Base-by-base conservation (phyloP, 2,797 vertebrate species). In the Halcyon chelicuti region DNA sequence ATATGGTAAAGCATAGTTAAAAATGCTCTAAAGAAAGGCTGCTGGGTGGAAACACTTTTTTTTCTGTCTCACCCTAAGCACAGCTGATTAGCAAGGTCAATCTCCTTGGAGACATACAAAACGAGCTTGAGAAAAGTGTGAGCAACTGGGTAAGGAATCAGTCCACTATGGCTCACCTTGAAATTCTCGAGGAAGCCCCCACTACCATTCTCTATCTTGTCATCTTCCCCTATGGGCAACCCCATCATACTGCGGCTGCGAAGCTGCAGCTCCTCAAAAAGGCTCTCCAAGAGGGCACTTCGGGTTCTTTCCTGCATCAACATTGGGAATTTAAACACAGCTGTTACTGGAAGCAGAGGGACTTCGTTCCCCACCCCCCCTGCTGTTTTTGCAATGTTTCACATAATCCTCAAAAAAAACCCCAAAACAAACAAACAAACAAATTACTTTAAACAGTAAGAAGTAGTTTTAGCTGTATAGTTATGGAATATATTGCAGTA, bases 181-280 rank as follows among this genome's bases (percentile, higher is more conserved):
- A 99, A 99, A 90, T 99, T 99, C 94, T 99, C 99, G 61, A 99
- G 99, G 97, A 99, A 99, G 88, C 99, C 98, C 35, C 99, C 99
- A 15, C 98, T 98, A 40, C 98, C 98, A 0, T 99, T 99, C 97
- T 99, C 99, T 93, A 99, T 98, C 95, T 99, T 99, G 89, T 99
- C 99, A 39, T 99, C 99, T 7, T 98, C 84, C 93, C 98, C 83
- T 9, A 90, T 22, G 40, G 98, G 98, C 80, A 99, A 96, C 19
- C 99, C 99, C 99, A 99, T 99, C 98, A 99, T 99, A 87, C 98
- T 98, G 97, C 99, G 99, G 91, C 99, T 99, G 97, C 99, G 98
- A 90, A 99, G 96, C 96, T 99, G 98, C 72, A 99, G 94, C 97
- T 99, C 99, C 95, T 99, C 99, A 52, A 99, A 99, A 75, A 99